phyloP scores from a whole-genome alignment of 2,888 invertebrate species.

The Drosophila greeni region DNA sequence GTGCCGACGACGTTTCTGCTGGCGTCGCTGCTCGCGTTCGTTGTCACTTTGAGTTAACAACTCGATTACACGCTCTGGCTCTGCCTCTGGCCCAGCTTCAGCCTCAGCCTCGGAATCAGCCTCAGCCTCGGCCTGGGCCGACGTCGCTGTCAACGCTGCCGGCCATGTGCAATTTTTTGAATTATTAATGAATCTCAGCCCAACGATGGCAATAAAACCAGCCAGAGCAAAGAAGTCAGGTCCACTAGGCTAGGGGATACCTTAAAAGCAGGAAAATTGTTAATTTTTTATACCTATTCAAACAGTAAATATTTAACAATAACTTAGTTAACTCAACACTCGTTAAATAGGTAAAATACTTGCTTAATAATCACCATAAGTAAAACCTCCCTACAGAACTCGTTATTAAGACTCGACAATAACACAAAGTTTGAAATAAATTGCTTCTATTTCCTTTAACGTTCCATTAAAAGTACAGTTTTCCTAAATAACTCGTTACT shows the following conservation, averaged over 20 bases:
- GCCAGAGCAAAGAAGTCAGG: slow-evolving; percentile 2
- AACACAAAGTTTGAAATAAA: no score
- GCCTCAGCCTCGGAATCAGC: slow-evolving; percentile 1
- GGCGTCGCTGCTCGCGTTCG: slow-evolving; percentile 49
- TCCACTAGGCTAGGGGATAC: slow-evolving; percentile 3
- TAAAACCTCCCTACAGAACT: neutral
- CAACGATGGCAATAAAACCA: slow-evolving; percentile 35
- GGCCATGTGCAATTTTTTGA: slow-evolving; percentile 70
- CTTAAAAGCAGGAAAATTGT: neutral
- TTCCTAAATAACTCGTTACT: no score
- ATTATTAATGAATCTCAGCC: slow-evolving; percentile 74
- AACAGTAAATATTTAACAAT: neutral
- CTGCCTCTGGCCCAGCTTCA: slow-evolving; percentile 13
- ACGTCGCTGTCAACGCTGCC: slow-evolving; percentile 54
- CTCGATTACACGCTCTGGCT: slow-evolving; percentile 73
- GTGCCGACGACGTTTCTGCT: slow-evolving; percentile 23
- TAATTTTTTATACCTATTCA: neutral
- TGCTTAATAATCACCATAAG: neutral
- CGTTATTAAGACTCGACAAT: neutral
- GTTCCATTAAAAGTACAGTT: no score
- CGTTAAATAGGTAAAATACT: neutral
- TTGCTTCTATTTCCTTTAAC: no score
- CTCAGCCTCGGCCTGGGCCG: slow-evolving; percentile 14
- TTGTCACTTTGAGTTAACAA: slow-evolving; percentile 75
- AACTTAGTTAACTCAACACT: neutral